These are phyloP conservation scores for Menura novaehollandiae DNA, from an alignment of 2,113 vertebrate species.

Conservation along the genomic window DNA sequence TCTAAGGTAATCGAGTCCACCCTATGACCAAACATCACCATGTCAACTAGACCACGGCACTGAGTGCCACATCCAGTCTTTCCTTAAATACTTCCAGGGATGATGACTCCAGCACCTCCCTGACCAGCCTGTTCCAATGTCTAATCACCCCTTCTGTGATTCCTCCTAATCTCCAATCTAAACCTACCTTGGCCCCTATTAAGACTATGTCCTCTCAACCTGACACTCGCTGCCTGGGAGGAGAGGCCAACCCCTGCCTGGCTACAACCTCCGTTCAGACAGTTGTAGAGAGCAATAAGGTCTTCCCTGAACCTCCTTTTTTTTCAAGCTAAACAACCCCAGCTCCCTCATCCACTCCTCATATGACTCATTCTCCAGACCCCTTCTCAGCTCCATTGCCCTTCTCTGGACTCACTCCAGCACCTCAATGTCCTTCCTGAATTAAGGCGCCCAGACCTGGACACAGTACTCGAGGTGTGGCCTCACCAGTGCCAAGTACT, in stretches of 20 bases:
- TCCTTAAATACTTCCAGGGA: not conserved
- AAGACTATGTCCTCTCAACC: not conserved
- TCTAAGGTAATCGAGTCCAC: not conserved
- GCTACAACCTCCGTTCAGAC: not conserved
- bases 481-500: not conserved
- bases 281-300: not conserved
- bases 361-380: not conserved
- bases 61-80: not conserved
- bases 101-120: fast-evolving
- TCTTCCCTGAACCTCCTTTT: not conserved
- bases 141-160: not conserved
- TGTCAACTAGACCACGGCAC: not conserved
- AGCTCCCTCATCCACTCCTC: not conserved
- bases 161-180: not conserved
- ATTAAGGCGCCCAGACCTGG: not conserved
- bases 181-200: not conserved
- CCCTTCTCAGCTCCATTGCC: not conserved
- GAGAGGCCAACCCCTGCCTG: not conserved
- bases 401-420: not conserved
- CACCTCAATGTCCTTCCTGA: not conserved
- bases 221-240: not conserved
- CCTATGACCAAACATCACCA: not conserved
- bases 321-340: not conserved
- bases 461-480: not conserved
- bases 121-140: not conserved